These are phyloP conservation scores for Sebastes schlegelii DNA, from an alignment of 2,113 vertebrate genomes.

Conservation along the genomic window DNA sequence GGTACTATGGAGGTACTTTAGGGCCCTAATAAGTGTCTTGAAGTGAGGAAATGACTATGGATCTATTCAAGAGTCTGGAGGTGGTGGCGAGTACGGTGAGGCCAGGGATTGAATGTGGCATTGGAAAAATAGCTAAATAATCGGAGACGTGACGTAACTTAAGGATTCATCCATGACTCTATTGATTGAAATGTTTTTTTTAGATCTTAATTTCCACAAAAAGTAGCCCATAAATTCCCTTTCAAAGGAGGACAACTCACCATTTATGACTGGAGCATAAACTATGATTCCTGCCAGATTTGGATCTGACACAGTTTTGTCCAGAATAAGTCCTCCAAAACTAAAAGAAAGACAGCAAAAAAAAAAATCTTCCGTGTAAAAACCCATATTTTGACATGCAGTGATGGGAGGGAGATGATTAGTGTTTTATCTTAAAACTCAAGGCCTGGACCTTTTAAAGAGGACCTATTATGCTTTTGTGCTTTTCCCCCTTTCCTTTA, in stretches of 20 bases:
- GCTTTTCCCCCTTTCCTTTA: too few species aligned
- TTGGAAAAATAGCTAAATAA: background rate
- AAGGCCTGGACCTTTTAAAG: too few species aligned
- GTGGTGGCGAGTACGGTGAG: background rate
- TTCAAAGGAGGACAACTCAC: conserved; percentile 78
- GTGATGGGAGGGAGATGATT: background rate
- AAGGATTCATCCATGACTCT: background rate
- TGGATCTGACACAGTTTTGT: conserved; percentile 92
- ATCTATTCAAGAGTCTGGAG: background rate
- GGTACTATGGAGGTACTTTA: too few species aligned
- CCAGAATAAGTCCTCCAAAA: conserved; percentile 96
- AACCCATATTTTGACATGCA: background rate
- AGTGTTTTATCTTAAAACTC: background rate
- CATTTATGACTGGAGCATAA: conserved; percentile 96
- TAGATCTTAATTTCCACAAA: background rate
- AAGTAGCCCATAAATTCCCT: background rate
- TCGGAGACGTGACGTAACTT: background rate
- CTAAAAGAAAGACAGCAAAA: conserved; percentile 80
- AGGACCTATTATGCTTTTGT: too few species aligned
- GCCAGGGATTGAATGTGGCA: background rate
- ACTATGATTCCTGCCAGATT: conserved; percentile 92
- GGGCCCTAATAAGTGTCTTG: background rate
- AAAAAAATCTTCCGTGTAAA: background rate
- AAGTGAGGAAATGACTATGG: background rate
- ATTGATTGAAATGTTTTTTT: background rate